Percentiles rank a stretch among this genome's conserved stretches.
Conservation (phyloP, 1,140 invertebrate species). For the Calephelis virginiensis region DNA sequence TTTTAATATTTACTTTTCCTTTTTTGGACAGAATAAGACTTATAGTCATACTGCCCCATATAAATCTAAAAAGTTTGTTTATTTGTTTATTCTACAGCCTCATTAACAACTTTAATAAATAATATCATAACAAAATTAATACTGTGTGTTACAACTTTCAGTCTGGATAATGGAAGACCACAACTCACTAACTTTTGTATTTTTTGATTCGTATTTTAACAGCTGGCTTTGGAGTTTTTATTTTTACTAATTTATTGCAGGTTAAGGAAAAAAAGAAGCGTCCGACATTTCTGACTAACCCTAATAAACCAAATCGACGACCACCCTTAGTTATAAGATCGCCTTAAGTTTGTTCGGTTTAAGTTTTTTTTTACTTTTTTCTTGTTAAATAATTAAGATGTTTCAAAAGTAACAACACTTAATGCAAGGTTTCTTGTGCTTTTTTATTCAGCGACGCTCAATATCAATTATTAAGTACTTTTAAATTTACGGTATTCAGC, state of each 20-base stretch:
- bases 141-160: background rate
- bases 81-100: too few relatives aligned
- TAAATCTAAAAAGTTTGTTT: too few relatives aligned
- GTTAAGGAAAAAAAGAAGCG: slow-evolving; percentile 18
- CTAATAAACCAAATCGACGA: slow-evolving; percentile 12
- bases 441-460: too few relatives aligned
- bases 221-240: slow-evolving; percentile 11
- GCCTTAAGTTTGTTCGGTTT: background rate
- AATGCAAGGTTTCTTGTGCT: too few relatives aligned
- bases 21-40: too few relatives aligned
- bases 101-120: too few relatives aligned
- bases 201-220: background rate
- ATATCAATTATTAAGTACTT: too few relatives aligned
- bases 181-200: too few relatives aligned
- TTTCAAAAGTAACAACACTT: background rate
- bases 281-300: background rate
- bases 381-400: slow-evolving; percentile 4
- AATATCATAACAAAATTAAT: background rate
- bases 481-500: too few relatives aligned
- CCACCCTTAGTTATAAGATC: background rate
- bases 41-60: too few relatives aligned
- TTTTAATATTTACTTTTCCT: too few relatives aligned
- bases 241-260: slow-evolving; percentile 30
- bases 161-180: too few relatives aligned
- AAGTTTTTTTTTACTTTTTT: background rate